Percentiles rank a stretch among this genome's conserved stretches.
phyloP scores from a whole-genome alignment of 2,797 vertebrate species.

The Tenualosa ilisha region DNA sequence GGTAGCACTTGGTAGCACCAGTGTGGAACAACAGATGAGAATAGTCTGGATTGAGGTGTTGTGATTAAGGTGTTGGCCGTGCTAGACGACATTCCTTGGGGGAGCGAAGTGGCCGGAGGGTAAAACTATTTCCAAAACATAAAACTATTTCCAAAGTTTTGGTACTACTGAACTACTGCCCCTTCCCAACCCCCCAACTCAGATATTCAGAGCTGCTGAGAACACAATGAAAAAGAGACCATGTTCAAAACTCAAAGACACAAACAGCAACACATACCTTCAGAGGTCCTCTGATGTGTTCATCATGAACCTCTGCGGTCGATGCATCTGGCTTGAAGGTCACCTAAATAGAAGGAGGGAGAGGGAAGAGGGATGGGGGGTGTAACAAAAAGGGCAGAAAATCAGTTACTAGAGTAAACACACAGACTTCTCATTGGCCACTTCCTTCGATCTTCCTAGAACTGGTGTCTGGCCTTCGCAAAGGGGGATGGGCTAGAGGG shows the following conservation, averaged over 20 bases:
- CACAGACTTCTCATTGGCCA: not conserved
- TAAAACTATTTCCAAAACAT: too few species aligned
- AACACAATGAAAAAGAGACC: not conserved
- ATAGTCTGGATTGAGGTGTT: too few species aligned
- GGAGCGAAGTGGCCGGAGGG: too few species aligned
- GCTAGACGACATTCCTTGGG: too few species aligned
- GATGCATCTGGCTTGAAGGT: constrained; percentile 80
- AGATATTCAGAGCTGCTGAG: not conserved
- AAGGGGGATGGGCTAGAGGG: not conserved
- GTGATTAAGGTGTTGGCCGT: too few species aligned
- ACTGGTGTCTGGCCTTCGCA: not conserved
- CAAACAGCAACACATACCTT: constrained; percentile 65
- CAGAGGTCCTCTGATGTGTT: constrained; percentile 79
- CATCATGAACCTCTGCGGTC: constrained; percentile 80
- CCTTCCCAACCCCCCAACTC: not conserved
- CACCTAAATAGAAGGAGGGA: constrained; percentile 65
- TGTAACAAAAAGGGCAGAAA: not conserved
- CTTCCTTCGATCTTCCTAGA: not conserved
- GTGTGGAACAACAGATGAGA: too few species aligned
- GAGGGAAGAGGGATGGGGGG: constrained; percentile 44
- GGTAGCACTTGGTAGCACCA: too few species aligned
- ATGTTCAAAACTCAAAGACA: not conserved
- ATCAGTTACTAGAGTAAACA: constrained; percentile 5
- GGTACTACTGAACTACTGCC: not conserved
- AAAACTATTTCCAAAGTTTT: too few species aligned